A percentile compares a stretch with the other conserved stretches of the same genome.
Evolutionary conservation across 2,113 vertebrate genomes (phyloP).

Genomic region (Mastomys coucha): DNA sequence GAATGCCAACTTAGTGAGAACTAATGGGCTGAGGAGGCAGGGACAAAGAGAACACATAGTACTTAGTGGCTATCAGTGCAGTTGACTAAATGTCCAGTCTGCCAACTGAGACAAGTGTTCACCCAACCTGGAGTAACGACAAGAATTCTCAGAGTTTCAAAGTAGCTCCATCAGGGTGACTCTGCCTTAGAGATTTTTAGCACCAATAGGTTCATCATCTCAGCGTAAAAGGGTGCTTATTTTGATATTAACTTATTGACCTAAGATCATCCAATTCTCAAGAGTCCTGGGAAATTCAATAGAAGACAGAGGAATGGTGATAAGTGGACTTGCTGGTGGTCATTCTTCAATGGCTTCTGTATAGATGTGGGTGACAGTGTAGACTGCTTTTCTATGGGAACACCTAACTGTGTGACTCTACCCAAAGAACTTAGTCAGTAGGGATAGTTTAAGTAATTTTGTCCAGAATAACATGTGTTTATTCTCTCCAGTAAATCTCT

Average conservation of each 20-base stretch:
- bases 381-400: neutral
- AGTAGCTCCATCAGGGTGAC: neutral
- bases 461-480: neutral
- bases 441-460: neutral
- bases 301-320: constrained; percentile 32
- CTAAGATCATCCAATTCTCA: constrained; percentile 1
- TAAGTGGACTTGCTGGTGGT: neutral
- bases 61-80: constrained; percentile 79
- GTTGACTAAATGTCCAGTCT: constrained; percentile 55
- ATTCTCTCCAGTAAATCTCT: neutral
- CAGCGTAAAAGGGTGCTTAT: constrained; percentile 6
- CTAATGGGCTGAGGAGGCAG: constrained; percentile 82
- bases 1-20: constrained; percentile 78
- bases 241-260: constrained; percentile 39
- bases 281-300: constrained; percentile 17
- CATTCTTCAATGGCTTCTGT: neutral
- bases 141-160: constrained; percentile 50
- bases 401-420: neutral
- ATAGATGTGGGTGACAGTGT: neutral
- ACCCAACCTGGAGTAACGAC: neutral
- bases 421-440: neutral
- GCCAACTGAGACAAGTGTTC: too few species aligned
- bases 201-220: constrained; percentile 22
- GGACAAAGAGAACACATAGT: constrained; percentile 86
- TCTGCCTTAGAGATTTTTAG: neutral